Conservation (phyloP, 64 coral and sea anemone species). For the Porites lutea region DNA sequence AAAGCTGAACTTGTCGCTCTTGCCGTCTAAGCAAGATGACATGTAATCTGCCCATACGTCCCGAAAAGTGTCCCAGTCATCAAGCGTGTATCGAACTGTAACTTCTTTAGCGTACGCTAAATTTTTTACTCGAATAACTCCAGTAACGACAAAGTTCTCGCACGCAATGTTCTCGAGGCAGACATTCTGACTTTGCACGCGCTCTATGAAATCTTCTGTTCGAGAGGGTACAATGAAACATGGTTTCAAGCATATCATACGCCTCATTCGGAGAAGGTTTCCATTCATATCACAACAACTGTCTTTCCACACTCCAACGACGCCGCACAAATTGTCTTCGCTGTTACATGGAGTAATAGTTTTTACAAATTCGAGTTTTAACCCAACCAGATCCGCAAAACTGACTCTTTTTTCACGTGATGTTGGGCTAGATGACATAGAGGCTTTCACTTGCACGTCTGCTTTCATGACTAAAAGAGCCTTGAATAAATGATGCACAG, state of each 20-base stretch:
- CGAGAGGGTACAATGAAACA: slow-evolving; percentile 31
- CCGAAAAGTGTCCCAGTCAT: slow-evolving; percentile 44
- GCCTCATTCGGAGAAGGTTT: background rate
- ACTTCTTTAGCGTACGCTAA: slow-evolving; percentile 68
- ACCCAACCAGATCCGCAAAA: slow-evolving; percentile 55
- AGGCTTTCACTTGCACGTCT: background rate
- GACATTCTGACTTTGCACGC: slow-evolving; percentile 65
- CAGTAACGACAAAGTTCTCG: slow-evolving; percentile 60
- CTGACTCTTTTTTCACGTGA: slow-evolving; percentile 35
- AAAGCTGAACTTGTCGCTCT: slow-evolving; percentile 72
- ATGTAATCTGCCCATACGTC: slow-evolving; percentile 78
- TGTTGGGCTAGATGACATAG: background rate
- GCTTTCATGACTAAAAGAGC: background rate
- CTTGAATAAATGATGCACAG: background rate
- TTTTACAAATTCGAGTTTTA: slow-evolving; percentile 48
- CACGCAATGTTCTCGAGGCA: slow-evolving; percentile 66
- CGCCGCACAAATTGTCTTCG: slow-evolving; percentile 38
- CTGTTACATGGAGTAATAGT: slow-evolving; percentile 71
- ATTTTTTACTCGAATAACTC: slow-evolving; percentile 69
- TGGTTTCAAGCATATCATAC: background rate
- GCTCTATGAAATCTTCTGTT: slow-evolving; percentile 42
- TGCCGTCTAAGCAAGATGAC: slow-evolving; percentile 53
- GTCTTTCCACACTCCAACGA: background rate
- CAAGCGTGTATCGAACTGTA: slow-evolving; percentile 44
- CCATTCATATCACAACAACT: slow-evolving; percentile 4